These are phyloP conservation scores for Cydia splendana DNA, from an alignment of 1,140 invertebrate genomes.

Conservation along the genomic window DNA sequence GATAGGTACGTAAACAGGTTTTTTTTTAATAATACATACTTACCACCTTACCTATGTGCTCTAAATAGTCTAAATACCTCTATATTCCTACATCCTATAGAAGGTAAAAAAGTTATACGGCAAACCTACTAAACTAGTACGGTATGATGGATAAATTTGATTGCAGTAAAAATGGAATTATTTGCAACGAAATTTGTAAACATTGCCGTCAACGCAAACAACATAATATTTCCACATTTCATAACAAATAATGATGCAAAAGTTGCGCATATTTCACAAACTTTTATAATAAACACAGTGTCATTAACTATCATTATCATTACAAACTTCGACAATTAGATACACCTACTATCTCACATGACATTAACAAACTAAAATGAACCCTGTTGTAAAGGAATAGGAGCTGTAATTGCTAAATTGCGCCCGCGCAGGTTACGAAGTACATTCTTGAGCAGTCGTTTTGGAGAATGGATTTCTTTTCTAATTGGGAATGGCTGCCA, in stretches of 20 bases:
- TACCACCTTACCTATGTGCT: too few species aligned
- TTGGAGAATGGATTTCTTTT: constrained; percentile 13
- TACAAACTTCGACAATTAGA: constrained; percentile 5
- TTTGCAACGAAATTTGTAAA: too few species aligned
- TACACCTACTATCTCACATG: constrained; percentile 11
- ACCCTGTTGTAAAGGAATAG: not conserved
- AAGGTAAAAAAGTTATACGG: too few species aligned
- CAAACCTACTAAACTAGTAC: too few species aligned
- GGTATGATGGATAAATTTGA: too few species aligned
- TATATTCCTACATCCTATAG: too few species aligned
- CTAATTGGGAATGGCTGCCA: not conserved
- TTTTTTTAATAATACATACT: too few species aligned
- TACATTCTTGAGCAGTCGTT: constrained; percentile 8
- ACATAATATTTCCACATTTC: not conserved
- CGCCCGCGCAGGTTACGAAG: constrained; percentile 5
- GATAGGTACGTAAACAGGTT: too few species aligned
- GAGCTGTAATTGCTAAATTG: not conserved
- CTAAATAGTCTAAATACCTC: too few species aligned
- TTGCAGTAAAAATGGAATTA: too few species aligned
- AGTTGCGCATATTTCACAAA: constrained; percentile 6
- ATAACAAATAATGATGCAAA: not conserved
- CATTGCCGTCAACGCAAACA: too few species aligned
- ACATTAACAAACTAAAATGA: not conserved
- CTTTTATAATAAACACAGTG: not conserved
- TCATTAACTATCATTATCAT: constrained; percentile 11